Percentiles rank a stretch among this genome's conserved stretches.
Conservation (phyloP, 1,140 invertebrate species). For the Apis laboriosa region DNA sequence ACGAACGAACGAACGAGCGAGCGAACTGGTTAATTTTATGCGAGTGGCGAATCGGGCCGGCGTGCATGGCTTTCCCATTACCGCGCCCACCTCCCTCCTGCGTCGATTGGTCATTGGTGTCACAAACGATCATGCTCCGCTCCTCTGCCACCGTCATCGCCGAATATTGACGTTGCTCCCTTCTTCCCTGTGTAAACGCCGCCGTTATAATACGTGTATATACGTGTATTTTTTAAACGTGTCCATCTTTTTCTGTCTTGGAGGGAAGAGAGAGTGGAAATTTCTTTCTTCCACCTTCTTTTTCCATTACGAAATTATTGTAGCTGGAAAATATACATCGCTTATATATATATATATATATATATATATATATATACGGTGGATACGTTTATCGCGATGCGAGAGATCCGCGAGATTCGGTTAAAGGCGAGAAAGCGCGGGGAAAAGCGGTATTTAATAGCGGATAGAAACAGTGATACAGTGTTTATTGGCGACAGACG, state of each 20-base stretch:
- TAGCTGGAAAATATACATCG: too few species aligned
- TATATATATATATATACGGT: too few species aligned
- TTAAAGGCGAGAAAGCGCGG: conserved; percentile 45
- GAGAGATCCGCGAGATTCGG: background rate
- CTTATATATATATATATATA: too few species aligned
- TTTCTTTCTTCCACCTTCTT: too few species aligned
- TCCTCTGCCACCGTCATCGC: conserved; percentile 60
- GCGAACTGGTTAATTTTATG: conserved; percentile 80
- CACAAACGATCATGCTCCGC: conserved; percentile 68
- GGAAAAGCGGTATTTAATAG: conserved; percentile 67
- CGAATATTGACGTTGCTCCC: conserved; percentile 57
- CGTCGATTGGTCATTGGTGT: conserved; percentile 65
- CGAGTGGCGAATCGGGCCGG: conserved; percentile 73
- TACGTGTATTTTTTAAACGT: conserved; percentile 7
- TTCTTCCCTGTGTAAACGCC: conserved; percentile 9
- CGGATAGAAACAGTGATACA: conserved; percentile 75
- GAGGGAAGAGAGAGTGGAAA: background rate
- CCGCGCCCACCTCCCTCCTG: conserved; percentile 63
- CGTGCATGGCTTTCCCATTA: conserved; percentile 80
- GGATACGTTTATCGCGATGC: background rate
- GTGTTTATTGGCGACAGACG: conserved; percentile 74
- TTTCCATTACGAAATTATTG: too few species aligned
- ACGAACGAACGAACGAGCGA: conserved; percentile 72
- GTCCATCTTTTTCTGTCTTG: background rate
- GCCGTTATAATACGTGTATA: background rate